Conservation (phyloP, 2,888 invertebrate genomes). For the Exocentrus adspersus region DNA sequence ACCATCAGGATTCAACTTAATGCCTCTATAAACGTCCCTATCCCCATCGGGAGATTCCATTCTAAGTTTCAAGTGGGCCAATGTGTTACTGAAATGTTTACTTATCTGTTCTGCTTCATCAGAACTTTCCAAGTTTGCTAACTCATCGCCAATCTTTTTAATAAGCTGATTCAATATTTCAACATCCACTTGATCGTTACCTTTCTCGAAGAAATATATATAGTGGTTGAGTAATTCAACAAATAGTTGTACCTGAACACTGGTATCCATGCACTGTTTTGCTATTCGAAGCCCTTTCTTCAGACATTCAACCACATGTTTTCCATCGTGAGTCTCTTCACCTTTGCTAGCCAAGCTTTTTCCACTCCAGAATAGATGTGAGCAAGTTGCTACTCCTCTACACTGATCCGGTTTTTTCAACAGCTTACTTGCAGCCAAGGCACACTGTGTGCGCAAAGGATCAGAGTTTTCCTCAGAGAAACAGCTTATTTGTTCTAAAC, state of each 20-base stretch:
- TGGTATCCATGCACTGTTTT: slow-evolving; percentile 96
- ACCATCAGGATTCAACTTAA: slow-evolving; percentile 53
- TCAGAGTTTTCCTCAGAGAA: slow-evolving; percentile 97
- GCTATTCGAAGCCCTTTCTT: slow-evolving; percentile 97
- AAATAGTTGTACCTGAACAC: slow-evolving; percentile 95
- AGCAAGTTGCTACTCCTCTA: slow-evolving; percentile 91
- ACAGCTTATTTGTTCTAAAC: slow-evolving; percentile 93
- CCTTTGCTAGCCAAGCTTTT: slow-evolving; percentile 65
- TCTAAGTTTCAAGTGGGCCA: slow-evolving; percentile 81
- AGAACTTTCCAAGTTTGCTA: slow-evolving; percentile 92
- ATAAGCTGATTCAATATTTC: slow-evolving; percentile 73
- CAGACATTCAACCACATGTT: slow-evolving; percentile 92
- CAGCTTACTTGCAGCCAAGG: slow-evolving; percentile 90
- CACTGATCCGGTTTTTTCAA: slow-evolving; percentile 99
- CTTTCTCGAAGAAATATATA: slow-evolving; percentile 91
- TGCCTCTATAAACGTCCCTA: slow-evolving; percentile 72
- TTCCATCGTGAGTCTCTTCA: slow-evolving; percentile 86
- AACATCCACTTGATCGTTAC: slow-evolving; percentile 64
- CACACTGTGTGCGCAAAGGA: slow-evolving; percentile 95
- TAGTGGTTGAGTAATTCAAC: slow-evolving; percentile 95
- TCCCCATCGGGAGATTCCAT: slow-evolving; percentile 73
- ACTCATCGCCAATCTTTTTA: slow-evolving; percentile 90
- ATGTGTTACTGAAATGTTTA: slow-evolving; percentile 92
- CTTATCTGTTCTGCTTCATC: slow-evolving; percentile 98
- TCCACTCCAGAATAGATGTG: slow-evolving; percentile 98